Percentiles rank a stretch among this genome's conserved stretches.
These are phyloP conservation scores for Cantharis lateralis DNA, from an alignment of 2,888 invertebrate genomes.

Conservation along the genomic window DNA sequence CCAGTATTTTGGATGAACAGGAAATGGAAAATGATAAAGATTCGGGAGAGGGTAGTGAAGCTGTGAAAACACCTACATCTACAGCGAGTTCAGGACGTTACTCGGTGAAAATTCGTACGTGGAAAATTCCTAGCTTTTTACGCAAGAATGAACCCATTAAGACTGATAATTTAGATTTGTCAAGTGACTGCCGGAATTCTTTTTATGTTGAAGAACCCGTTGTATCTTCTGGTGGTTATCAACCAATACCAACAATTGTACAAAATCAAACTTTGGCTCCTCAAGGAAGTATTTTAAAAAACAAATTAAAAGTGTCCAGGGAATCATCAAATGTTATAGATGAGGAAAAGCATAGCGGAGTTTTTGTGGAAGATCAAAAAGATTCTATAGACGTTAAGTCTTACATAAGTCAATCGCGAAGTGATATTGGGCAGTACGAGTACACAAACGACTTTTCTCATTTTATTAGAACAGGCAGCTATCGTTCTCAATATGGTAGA, in stretches of 20 bases:
- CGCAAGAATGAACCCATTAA: conserved; percentile 62
- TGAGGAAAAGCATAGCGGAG: conserved; percentile 28
- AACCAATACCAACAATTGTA: conserved; percentile 66
- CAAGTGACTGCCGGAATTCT: conserved; percentile 44
- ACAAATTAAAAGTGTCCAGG: conserved; percentile 20
- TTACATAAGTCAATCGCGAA: conserved; percentile 74
- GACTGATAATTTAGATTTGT: conserved; percentile 30
- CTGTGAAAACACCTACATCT: conserved; percentile 70
- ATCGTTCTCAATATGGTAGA: conserved; percentile 70
- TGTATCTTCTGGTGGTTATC: conserved; percentile 58
- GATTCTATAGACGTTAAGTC: conserved; percentile 74
- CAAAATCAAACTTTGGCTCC: conserved; percentile 37
- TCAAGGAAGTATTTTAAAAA: conserved; percentile 11
- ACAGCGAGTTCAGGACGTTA: conserved; percentile 64
- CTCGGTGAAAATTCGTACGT: conserved; percentile 63
- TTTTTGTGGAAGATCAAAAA: conserved; percentile 46
- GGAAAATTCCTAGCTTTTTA: conserved; percentile 72
- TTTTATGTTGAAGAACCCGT: conserved; percentile 33
- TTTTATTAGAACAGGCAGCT: conserved; percentile 72
- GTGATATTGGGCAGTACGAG: conserved; percentile 63
- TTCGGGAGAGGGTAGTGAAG: conserved; percentile 54
- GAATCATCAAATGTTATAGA: conserved; percentile 28
- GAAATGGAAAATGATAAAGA: conserved; percentile 59
- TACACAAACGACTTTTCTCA: conserved; percentile 58
- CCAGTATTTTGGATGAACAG: conserved; percentile 78